Evolutionary conservation across 2,797 vertebrate genomes (phyloP).

Genomic region (Dallia pectoralis): DNA sequence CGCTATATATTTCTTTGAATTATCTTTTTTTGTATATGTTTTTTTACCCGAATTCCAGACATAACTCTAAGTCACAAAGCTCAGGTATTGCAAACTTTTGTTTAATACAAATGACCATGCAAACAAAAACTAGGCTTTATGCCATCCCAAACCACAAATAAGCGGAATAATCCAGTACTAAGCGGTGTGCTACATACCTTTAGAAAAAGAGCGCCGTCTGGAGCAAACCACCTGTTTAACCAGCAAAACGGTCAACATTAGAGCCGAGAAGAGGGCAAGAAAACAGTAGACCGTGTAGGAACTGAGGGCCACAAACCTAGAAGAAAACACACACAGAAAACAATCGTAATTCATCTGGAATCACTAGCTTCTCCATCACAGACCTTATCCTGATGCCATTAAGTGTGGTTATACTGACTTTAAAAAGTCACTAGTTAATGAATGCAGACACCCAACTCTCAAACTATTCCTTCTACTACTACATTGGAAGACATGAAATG

Average conservation of each 20-base stretch:
- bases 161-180: not conserved
- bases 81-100: too few relatives aligned
- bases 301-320: constrained; percentile 67
- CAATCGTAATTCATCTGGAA: not conserved
- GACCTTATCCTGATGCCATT: not conserved
- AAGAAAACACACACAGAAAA: constrained; percentile 13
- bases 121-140: too few relatives aligned
- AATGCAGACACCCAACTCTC: not conserved
- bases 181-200: constrained; percentile 50
- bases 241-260: constrained; percentile 53
- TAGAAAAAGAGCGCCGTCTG: constrained; percentile 35
- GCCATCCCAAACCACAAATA: too few relatives aligned
- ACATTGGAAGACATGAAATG: too few relatives aligned
- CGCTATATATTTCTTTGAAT: too few relatives aligned
- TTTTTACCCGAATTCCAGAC: too few relatives aligned
- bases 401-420: not conserved
- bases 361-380: not conserved
- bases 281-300: constrained; percentile 60
- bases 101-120: too few relatives aligned
- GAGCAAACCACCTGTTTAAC: constrained; percentile 51
- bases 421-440: not conserved
- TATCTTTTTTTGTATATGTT: too few relatives aligned
- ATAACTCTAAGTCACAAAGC: too few relatives aligned
- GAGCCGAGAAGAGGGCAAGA: constrained; percentile 52
- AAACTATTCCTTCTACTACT: too few relatives aligned